These are phyloP conservation scores for Rhyacophila brunnea DNA, from an alignment of 1,140 invertebrate genomes.

Conservation along the genomic window DNA sequence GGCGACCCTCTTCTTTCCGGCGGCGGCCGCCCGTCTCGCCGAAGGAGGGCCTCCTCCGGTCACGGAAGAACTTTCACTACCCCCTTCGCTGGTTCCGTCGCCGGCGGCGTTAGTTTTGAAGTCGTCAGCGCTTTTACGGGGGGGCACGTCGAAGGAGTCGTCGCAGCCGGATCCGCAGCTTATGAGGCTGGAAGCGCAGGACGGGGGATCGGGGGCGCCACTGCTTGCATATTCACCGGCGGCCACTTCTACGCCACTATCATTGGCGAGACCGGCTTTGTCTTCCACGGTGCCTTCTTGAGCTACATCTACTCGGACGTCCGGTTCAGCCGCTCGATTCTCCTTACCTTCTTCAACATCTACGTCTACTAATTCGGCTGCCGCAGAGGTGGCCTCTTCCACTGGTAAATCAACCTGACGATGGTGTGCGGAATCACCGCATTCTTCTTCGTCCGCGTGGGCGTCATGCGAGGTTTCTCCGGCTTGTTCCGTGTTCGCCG, in stretches of 20 bases:
- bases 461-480: too few species aligned
- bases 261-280: slow-evolving; percentile 41
- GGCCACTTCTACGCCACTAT: slow-evolving; percentile 73
- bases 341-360: too few species aligned
- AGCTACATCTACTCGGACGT: too few species aligned
- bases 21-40: slow-evolving; percentile 39
- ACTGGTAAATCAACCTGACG: too few species aligned
- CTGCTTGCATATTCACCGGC: slow-evolving; percentile 65
- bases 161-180: slow-evolving; percentile 69
- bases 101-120: slow-evolving; percentile 43
- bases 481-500: too few species aligned
- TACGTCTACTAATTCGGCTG: too few species aligned
- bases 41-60: slow-evolving; percentile 46
- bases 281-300: too few species aligned
- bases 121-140: slow-evolving; percentile 50
- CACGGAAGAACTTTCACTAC: slow-evolving; percentile 73
- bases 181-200: slow-evolving; percentile 73
- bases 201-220: slow-evolving; percentile 58
- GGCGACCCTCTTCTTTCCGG: slow-evolving; percentile 41
- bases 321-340: too few species aligned
- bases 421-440: too few species aligned
- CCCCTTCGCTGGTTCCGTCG: slow-evolving; percentile 65
- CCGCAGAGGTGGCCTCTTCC: too few species aligned
- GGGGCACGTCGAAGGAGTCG: slow-evolving; percentile 57
- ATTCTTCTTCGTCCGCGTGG: too few species aligned